Base-by-base conservation (phyloP, 1,140 invertebrate genomes). In the Bradynema listronoti region DNA sequence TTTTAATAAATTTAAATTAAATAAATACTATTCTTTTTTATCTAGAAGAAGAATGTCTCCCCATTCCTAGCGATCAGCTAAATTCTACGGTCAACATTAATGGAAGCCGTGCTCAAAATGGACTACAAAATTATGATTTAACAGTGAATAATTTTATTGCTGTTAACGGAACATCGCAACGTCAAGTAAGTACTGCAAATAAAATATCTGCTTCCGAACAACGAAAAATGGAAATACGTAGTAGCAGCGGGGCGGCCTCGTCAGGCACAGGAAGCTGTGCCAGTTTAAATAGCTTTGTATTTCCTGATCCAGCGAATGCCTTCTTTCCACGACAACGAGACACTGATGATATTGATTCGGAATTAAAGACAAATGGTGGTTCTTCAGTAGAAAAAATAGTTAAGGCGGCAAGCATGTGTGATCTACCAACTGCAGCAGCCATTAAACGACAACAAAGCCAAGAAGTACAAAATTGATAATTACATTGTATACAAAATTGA, bases 31-130 rank as follows among this genome's bases (percentile, higher is more conserved):
- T 50, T 56, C 5, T 14, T 55, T 29, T n/a, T 30, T 16, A 42
- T 69, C 50, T 36, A 75, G 71, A 73, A 29, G 68, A 75, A 41
- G 71, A 73, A 46, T 78, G 75, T 39, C 51, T 73, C 7, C 74
- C 74, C 11, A 73, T 73, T 53, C 71, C 74, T 22, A 50, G 47
- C 4, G 58, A 73, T 29, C 59, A 51, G n/a, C 36, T 24, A 24
- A 57, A 63, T 22, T 16, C 19, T n/a, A 22, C 32, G 22, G 32
- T 14, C 5, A 22, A 14, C 29, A 11, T 33, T 29, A 32, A 43
- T 19, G 34, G 29, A 51, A 11, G 63, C 16, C 51, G 22, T 41
- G 11, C 45, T n/a, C 24, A 43, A 52, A 46, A 46, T 33, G 24
- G 30, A 19, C 45, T 34, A 67, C 33, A 30, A 41, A 63, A 16